A percentile compares a stretch with the other conserved stretches of the same genome.
Conservation (phyloP, 2,888 invertebrate species). For the Scaptomyza tumidula region DNA sequence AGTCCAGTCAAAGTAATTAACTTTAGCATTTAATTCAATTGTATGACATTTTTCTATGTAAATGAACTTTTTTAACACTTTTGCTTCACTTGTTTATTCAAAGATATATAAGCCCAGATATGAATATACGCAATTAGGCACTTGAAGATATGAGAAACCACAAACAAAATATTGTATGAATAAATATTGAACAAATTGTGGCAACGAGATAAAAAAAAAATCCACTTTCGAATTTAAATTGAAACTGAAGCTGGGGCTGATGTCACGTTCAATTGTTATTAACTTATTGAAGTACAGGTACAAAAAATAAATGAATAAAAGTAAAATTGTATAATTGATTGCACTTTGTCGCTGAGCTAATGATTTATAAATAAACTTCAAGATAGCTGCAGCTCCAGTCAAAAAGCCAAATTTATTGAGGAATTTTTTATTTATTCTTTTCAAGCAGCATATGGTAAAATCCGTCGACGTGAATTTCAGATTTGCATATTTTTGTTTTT, state of each 20-base stretch:
- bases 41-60: conserved; percentile 57
- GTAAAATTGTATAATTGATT: conserved; percentile 29
- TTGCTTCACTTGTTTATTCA: conserved; percentile 42
- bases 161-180: conserved; percentile 26
- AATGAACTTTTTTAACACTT: conserved; percentile 17
- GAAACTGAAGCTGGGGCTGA: conserved; percentile 40
- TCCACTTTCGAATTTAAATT: conserved; percentile 19
- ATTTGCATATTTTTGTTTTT: conserved; percentile 58
- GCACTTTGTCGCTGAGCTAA: conserved; percentile 58
- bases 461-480: conserved; percentile 43
- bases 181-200: conserved; percentile 38
- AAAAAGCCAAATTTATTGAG: conserved; percentile 18
- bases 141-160: conserved; percentile 39
- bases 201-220: conserved; percentile 11
- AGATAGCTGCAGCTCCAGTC: conserved; percentile 33
- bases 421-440: conserved; percentile 29
- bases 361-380: conserved; percentile 63
- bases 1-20: conserved; percentile 63
- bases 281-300: conserved; percentile 11
- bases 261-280: conserved; percentile 67
- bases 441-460: conserved; percentile 29
- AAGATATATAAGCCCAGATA: conserved; percentile 27
- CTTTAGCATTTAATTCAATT: conserved; percentile 59
- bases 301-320: neutral
- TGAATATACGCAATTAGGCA: conserved; percentile 56